These are phyloP conservation scores for Mesodorylaimus sp. DNA, from an alignment of 2,888 invertebrate species.

Conservation along the genomic window DNA sequence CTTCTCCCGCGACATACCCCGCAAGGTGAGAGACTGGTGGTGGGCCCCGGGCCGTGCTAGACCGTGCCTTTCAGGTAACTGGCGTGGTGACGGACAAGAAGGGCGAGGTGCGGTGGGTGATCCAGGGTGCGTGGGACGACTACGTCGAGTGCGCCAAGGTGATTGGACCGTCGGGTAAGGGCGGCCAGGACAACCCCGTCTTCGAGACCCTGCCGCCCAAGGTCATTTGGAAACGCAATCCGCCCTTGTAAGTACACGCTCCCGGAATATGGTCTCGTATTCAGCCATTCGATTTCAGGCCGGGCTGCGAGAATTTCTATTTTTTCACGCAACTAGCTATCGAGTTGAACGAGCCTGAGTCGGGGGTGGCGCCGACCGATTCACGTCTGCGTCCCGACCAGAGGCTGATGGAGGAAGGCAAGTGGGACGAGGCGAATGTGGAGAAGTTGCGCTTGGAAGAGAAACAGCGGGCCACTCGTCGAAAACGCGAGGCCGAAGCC, in stretches of 20 bases:
- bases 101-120: constrained; percentile 44
- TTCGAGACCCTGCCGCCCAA: constrained; percentile 75
- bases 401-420: constrained; percentile 70
- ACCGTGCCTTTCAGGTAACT: constrained; percentile 51
- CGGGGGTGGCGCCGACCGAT: constrained; percentile 82
- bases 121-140: constrained; percentile 79
- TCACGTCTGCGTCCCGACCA: constrained; percentile 81
- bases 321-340: constrained; percentile 84
- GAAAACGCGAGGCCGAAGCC: constrained; percentile 56
- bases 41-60: too few relatives aligned
- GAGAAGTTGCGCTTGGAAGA: constrained; percentile 59
- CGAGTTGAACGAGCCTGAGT: constrained; percentile 85
- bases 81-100: constrained; percentile 43
- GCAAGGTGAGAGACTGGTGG: constrained; percentile 52
- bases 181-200: constrained; percentile 48
- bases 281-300: too few relatives aligned
- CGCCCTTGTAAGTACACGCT: constrained; percentile 36
- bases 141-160: constrained; percentile 85
- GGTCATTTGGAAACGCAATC: constrained; percentile 64
- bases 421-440: constrained; percentile 29
- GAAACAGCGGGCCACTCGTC: constrained; percentile 66
- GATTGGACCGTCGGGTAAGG: too few relatives aligned
- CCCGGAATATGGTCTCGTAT: too few relatives aligned
- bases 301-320: constrained; percentile 57
- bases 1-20: constrained; percentile 82